Evolutionary conservation across 2,888 invertebrate species (phyloP).

Genomic region (Perizoma affinitatum): DNA sequence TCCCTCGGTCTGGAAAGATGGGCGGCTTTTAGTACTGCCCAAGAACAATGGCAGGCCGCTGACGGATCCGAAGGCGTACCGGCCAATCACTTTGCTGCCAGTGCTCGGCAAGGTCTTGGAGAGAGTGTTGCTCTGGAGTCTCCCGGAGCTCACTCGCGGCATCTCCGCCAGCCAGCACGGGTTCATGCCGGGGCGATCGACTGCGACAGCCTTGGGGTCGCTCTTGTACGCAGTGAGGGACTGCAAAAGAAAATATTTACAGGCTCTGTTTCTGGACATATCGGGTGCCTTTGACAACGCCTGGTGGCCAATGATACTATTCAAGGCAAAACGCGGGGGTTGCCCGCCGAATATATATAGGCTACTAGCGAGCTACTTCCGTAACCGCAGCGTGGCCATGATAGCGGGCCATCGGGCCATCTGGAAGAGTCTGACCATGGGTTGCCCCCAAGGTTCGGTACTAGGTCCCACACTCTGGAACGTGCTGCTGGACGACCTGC

Average conservation of each 20-base stretch:
- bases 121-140: constrained; percentile 3
- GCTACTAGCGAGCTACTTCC: too few species aligned
- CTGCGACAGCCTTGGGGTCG: constrained; percentile 35
- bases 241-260: constrained; percentile 33
- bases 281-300: constrained; percentile 43
- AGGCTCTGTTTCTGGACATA: constrained; percentile 44
- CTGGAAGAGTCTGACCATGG: too few species aligned
- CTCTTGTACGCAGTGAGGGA: constrained; percentile 4
- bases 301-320: constrained; percentile 51
- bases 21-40: background rate
- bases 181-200: constrained; percentile 43
- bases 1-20: background rate
- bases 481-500: constrained; percentile 39
- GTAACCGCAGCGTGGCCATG: too few species aligned
- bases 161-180: constrained; percentile 45
- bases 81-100: constrained; percentile 46
- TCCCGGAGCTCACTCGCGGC: background rate
- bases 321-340: too few species aligned
- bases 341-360: too few species aligned
- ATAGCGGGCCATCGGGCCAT: too few species aligned
- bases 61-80: constrained; percentile 28
- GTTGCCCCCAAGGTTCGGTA: too few species aligned
- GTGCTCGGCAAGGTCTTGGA: constrained; percentile 43
- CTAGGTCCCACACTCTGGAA: constrained; percentile 42
- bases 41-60: background rate